phyloP scores from a whole-genome alignment of 2,888 invertebrate genomes.

The Aelia acuminata region DNA sequence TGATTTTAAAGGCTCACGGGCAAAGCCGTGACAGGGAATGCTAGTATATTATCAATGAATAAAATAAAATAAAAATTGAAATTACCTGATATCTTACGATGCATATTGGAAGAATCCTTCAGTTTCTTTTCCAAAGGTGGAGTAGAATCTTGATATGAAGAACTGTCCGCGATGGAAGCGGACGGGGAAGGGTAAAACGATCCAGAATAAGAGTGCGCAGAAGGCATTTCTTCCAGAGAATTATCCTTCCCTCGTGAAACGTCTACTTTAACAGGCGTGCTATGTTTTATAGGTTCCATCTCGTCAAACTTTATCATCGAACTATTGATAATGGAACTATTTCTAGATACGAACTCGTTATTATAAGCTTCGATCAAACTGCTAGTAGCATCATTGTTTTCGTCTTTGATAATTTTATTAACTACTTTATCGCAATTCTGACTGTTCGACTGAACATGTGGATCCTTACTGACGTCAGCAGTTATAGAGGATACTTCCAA shows the following conservation, averaged over 20 bases:
- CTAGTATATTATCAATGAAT: neutral
- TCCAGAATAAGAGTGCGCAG: neutral
- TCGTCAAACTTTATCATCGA: constrained; percentile 25
- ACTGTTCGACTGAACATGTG: neutral
- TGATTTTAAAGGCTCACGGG: too few species aligned
- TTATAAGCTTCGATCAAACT: constrained; percentile 34
- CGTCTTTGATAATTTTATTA: neutral
- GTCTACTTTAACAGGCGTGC: constrained; percentile 45
- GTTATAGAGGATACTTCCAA: neutral
- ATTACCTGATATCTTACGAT: constrained; percentile 53
- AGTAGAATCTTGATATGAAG: constrained; percentile 59
- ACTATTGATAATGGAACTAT: neutral
- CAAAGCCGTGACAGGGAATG: too few species aligned
- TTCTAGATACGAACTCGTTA: constrained; percentile 18
- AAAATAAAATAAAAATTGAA: neutral
- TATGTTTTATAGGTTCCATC: constrained; percentile 33
- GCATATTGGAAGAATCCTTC: constrained; percentile 58
- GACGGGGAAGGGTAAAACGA: constrained; percentile 48
- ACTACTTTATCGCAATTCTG: neutral
- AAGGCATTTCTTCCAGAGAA: neutral
- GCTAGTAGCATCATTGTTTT: neutral
- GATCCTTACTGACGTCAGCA: neutral
- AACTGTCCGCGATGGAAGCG: constrained; percentile 26
- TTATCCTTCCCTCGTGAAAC: neutral
- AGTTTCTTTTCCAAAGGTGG: constrained; percentile 56